Evolutionary conservation across 2,797 vertebrate species (phyloP).

Genomic region (Channallabes apus): DNA sequence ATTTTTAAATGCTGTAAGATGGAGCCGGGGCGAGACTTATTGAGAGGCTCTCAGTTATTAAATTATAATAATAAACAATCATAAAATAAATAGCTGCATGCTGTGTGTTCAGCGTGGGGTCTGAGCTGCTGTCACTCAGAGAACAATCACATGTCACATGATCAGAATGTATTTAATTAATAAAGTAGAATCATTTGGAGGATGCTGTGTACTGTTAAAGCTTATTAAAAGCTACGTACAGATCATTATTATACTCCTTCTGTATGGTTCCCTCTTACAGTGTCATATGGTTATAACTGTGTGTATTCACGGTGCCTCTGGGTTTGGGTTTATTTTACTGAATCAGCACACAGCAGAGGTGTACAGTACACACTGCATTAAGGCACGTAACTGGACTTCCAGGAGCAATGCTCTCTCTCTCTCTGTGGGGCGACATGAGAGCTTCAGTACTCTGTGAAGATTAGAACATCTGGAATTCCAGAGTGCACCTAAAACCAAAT

Average conservation of each 20-base stretch:
- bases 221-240: neutral
- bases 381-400: neutral
- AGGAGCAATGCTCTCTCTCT: neutral
- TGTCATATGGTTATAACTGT: neutral
- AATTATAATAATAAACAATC: neutral
- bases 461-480: neutral
- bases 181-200: neutral
- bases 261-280: neutral
- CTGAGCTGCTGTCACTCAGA: neutral
- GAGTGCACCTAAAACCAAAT: neutral
- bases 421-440: neutral
- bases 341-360: neutral
- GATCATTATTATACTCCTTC: neutral
- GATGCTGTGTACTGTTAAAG: neutral
- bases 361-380: too few species aligned
- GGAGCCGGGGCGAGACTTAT: neutral
- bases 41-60: neutral
- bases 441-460: neutral
- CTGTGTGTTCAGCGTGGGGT: too few species aligned
- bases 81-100: neutral
- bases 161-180: neutral
- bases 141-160: neutral
- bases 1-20: too few species aligned
- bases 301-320: neutral
- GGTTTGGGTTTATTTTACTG: neutral